Percentiles rank a stretch among this genome's conserved stretches.
Evolutionary conservation across 2,797 vertebrate species (phyloP).

Genomic region (Nothura maculosa): DNA sequence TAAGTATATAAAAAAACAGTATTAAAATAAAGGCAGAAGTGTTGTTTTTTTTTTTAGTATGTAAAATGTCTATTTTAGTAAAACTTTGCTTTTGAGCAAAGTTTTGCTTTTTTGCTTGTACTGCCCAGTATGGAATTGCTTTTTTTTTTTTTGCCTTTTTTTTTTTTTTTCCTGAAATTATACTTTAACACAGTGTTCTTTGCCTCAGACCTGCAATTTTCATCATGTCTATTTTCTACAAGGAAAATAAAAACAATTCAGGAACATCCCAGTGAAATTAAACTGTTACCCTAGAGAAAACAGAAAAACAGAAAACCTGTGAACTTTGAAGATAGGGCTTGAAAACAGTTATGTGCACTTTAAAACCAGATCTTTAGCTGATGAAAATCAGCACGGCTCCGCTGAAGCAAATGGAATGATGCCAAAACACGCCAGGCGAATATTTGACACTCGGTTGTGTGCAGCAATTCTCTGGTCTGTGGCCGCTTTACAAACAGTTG

Average conservation of each 20-base stretch:
- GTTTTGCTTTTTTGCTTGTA: not conserved
- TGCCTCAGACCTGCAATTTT: not conserved
- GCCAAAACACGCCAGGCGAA: constrained; percentile 20
- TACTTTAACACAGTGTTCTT: not conserved
- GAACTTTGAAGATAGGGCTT: not conserved
- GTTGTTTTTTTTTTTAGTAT: not conserved
- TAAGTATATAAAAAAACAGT: not conserved
- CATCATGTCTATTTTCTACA: not conserved
- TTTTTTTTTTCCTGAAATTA: not conserved
- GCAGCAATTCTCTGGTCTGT: constrained; percentile 16
- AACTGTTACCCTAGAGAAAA: not conserved
- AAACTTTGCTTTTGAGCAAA: not conserved
- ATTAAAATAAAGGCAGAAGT: not conserved
- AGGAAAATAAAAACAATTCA: not conserved
- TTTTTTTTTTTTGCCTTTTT: constrained; percentile 29
- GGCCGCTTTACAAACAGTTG: constrained; percentile 10
- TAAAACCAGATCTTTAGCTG: constrained; percentile 19
- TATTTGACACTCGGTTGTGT: constrained; percentile 30
- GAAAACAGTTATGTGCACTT: not conserved
- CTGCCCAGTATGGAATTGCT: not conserved
- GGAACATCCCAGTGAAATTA: not conserved
- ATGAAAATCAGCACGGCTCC: constrained; percentile 7
- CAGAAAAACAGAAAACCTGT: not conserved
- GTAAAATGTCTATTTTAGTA: not conserved
- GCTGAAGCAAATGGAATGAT: constrained; percentile 13